phyloP scores from a whole-genome alignment of 1,140 invertebrate species.

The Branchinecta lindahli region DNA sequence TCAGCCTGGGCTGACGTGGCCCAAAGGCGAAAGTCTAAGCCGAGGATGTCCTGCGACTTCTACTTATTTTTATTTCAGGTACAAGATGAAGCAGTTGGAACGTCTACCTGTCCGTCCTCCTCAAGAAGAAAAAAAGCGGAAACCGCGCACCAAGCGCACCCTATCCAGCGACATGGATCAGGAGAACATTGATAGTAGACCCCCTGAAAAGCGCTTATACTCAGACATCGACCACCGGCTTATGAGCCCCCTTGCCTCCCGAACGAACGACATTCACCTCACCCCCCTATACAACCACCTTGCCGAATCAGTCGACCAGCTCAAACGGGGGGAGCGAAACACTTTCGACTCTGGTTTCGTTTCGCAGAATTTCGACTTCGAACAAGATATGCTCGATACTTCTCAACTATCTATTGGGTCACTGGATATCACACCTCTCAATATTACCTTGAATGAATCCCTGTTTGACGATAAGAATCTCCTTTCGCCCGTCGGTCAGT shows the following conservation, averaged over 20 bases:
- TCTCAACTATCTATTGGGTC: neutral
- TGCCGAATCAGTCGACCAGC: neutral
- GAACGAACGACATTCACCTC: neutral
- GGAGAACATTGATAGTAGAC: conserved; percentile 9
- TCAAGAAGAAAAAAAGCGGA: conserved; percentile 6
- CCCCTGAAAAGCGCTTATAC: neutral
- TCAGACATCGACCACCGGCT: neutral
- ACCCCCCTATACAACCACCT: no score
- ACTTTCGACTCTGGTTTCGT: neutral
- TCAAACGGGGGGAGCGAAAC: neutral
- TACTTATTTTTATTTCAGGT: conserved; percentile 6
- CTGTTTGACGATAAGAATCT: conserved; percentile 4
- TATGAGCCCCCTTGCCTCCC: neutral
- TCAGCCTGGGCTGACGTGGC: no score
- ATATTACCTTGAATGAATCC: neutral
- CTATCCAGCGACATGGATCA: conserved; percentile 12
- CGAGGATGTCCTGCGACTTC: no score
- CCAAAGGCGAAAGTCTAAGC: no score
- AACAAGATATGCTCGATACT: neutral
- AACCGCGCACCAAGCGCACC: conserved; percentile 9
- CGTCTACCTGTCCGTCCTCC: neutral
- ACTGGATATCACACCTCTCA: neutral
- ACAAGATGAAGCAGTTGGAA: conserved; percentile 16
- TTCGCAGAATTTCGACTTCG: neutral
- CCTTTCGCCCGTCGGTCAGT: neutral